phyloP scores from a whole-genome alignment of 2,113 vertebrate genomes.

The Abramis brama region DNA sequence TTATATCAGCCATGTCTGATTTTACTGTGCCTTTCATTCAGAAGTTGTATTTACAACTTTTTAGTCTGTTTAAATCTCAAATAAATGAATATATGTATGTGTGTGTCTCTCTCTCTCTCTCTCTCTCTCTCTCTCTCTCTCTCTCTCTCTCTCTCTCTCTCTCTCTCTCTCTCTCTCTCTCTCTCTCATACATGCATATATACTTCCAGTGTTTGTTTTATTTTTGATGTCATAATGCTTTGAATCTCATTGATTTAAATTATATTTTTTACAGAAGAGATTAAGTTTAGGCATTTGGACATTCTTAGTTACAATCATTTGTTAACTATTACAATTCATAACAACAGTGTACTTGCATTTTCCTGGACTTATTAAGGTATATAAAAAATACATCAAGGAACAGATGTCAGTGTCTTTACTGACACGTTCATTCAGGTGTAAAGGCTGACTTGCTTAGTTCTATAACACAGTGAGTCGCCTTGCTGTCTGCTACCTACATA shows the following conservation, averaged over 20 bases:
- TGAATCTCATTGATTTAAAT: neutral
- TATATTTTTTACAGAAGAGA: neutral
- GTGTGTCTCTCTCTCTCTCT: neutral
- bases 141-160: neutral
- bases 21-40: slow-evolving; percentile 97
- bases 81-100: slow-evolving; percentile 76
- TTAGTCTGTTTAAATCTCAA: slow-evolving; percentile 96
- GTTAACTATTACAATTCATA: no score
- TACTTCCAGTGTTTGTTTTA: slow-evolving; percentile 57
- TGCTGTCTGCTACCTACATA: no score
- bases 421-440: neutral
- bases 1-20: slow-evolving; percentile 96
- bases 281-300: neutral
- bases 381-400: neutral
- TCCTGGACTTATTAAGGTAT: neutral
- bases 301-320: no score
- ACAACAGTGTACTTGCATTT: neutral
- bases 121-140: neutral
- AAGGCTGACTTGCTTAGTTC: neutral
- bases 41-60: slow-evolving; percentile 97
- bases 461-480: no score
- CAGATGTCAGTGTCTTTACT: neutral
- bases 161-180: no score
- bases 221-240: slow-evolving; percentile 33
- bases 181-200: slow-evolving; percentile 34